Evolutionary conservation across 2,113 vertebrate species (phyloP).

Genomic region (Seriola aureovittata): DNA sequence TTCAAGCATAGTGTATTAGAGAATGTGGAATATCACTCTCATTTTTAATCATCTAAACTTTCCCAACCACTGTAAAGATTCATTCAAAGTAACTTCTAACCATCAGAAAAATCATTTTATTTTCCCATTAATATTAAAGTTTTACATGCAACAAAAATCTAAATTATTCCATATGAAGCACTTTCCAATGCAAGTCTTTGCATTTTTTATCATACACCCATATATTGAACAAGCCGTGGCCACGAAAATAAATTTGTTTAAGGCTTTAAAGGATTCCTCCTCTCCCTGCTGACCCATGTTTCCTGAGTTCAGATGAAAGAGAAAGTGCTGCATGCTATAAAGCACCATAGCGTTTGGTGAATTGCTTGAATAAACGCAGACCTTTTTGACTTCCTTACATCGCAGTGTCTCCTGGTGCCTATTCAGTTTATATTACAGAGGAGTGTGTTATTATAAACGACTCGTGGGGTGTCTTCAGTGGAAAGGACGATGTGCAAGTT

Average conservation of each 20-base stretch:
- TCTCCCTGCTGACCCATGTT: slow-evolving; percentile 57
- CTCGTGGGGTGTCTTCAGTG: slow-evolving; percentile 51
- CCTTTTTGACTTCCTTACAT: slow-evolving; percentile 67
- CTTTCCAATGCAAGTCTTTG: slow-evolving; percentile 31
- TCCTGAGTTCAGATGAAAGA: slow-evolving; percentile 49
- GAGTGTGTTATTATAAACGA: slow-evolving; percentile 71
- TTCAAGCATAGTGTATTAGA: background rate
- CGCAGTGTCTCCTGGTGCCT: slow-evolving; percentile 53
- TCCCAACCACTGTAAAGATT: background rate
- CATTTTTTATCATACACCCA: slow-evolving; percentile 20
- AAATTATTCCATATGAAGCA: slow-evolving; percentile 23
- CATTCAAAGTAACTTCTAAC: background rate
- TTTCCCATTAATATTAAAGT: slow-evolving; percentile 15
- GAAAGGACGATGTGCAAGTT: slow-evolving; percentile 63
- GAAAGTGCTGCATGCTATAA: slow-evolving; percentile 70
- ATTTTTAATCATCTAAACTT: background rate
- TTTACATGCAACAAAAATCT: background rate
- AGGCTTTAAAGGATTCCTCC: slow-evolving; percentile 43
- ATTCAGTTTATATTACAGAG: slow-evolving; percentile 70
- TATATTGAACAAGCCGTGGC: slow-evolving; percentile 18
- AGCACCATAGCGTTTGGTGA: slow-evolving; percentile 45
- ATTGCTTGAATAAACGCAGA: slow-evolving; percentile 64
- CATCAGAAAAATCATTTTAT: background rate
- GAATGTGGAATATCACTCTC: background rate
- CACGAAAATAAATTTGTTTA: slow-evolving; percentile 19